Conservation (phyloP, 1,140 invertebrate genomes). For the Orussus abietinus region DNA sequence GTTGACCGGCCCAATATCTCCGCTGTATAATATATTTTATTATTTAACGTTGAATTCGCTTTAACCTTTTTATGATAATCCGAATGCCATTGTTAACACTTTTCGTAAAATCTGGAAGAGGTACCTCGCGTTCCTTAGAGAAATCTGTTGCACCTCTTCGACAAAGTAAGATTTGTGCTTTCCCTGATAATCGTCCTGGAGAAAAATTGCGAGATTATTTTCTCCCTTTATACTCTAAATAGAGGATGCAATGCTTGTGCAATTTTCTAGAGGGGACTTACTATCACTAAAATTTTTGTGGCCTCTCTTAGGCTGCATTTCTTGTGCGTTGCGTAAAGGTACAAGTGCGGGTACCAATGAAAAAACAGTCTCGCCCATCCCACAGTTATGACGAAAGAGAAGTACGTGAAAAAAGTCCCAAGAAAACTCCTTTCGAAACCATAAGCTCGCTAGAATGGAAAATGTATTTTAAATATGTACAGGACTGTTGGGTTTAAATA, state of each 20-base stretch:
- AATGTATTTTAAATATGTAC: conserved; percentile 4
- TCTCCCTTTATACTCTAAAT: not conserved
- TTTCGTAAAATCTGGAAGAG: no score
- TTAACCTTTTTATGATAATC: no score
- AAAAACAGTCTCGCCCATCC: conserved; percentile 77
- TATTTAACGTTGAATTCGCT: no score
- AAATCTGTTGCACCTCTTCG: conserved; percentile 57
- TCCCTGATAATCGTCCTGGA: conserved; percentile 64
- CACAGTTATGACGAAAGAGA: conserved; percentile 62
- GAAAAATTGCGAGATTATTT: conserved; percentile 4
- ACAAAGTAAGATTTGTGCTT: conserved; percentile 67
- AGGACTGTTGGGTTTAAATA: conserved; percentile 6
- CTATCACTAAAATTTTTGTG: conserved; percentile 72
- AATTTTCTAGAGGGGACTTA: conserved; percentile 55
- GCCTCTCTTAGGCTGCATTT: conserved; percentile 69
- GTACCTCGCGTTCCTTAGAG: conserved; percentile 53
- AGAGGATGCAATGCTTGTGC: not conserved
- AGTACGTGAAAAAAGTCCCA: conserved; percentile 57
- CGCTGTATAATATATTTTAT: no score
- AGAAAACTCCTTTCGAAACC: conserved; percentile 59
- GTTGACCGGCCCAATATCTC: no score
- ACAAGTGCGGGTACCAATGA: conserved; percentile 82
- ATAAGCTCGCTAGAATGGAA: conserved; percentile 57
- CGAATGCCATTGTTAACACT: no score
- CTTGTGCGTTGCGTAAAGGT: conserved; percentile 69